Conservation (phyloP, 2,888 invertebrate genomes). For the Mayetiola destructor region DNA sequence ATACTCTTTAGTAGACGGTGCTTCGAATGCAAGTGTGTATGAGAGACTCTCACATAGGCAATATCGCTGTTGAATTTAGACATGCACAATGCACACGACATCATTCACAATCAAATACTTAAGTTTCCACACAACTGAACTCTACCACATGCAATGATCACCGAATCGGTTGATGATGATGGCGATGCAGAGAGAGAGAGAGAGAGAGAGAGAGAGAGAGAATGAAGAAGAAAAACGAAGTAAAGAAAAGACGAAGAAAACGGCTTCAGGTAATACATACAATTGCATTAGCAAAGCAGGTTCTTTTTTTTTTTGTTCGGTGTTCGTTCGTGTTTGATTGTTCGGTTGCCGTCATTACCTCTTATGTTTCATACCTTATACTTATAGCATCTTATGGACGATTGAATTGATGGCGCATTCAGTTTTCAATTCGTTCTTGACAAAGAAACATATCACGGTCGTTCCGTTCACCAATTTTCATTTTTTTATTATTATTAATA, state of each 20-base stretch:
- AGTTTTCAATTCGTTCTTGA: slow-evolving; percentile 6
- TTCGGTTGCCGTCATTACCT: too few species aligned
- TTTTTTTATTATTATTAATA: background rate
- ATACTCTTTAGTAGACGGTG: too few species aligned
- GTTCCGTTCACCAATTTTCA: background rate
- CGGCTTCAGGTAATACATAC: slow-evolving; percentile 11
- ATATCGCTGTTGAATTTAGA: too few species aligned
- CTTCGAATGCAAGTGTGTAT: background rate
- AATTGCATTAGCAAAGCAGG: slow-evolving; percentile 12
- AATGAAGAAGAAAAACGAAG: background rate
- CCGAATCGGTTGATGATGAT: background rate
- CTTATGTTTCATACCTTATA: too few species aligned
- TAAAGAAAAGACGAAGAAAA: too few species aligned
- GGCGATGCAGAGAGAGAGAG: background rate
- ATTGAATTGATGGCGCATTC: background rate
- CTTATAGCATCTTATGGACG: background rate
- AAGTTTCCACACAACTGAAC: too few species aligned
- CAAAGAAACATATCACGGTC: slow-evolving; percentile 6
- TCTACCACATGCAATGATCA: too few species aligned
- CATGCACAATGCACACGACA: too few species aligned
- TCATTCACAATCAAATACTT: too few species aligned
- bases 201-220: too few species aligned
- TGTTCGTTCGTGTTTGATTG: too few species aligned
- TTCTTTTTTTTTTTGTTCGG: slow-evolving; percentile 8
- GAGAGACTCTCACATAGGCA: too few species aligned